Evolutionary conservation across 2,888 invertebrate genomes (phyloP).

Genomic region (Parapristionchus giblindavisi): DNA sequence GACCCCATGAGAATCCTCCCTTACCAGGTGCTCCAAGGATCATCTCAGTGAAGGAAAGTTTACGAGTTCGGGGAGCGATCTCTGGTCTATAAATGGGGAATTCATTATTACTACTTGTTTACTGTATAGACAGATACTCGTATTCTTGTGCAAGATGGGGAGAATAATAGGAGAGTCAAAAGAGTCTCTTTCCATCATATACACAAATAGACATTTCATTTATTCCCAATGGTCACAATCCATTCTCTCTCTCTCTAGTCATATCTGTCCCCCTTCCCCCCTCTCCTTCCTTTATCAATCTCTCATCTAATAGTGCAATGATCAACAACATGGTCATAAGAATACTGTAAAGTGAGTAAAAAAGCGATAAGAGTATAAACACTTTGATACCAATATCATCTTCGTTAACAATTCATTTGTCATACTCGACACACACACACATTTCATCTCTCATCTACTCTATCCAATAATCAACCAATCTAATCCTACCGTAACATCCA

Average conservation of each 20-base stretch:
- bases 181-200: not conserved
- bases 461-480: not conserved
- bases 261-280: not conserved
- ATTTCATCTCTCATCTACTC: not conserved
- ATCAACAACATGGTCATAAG: not conserved
- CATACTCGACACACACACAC: no score
- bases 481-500: not conserved
- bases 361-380: no score
- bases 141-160: no score
- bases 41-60: conserved; percentile 40
- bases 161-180: no score
- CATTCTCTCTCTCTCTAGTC: not conserved
- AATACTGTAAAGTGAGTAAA: not conserved
- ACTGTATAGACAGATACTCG: no score
- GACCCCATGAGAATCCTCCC: conserved; percentile 37
- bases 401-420: no score
- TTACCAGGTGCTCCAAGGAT: conserved; percentile 32
- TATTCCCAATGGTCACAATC: not conserved
- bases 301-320: no score
- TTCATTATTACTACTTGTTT: no score
- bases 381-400: no score
- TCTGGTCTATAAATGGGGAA: no score
- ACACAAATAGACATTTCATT: not conserved
- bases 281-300: not conserved
- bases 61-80: conserved; percentile 22